phyloP scores from a whole-genome alignment of 1,140 invertebrate genomes.

The Tyrophagus putrescentiae region DNA sequence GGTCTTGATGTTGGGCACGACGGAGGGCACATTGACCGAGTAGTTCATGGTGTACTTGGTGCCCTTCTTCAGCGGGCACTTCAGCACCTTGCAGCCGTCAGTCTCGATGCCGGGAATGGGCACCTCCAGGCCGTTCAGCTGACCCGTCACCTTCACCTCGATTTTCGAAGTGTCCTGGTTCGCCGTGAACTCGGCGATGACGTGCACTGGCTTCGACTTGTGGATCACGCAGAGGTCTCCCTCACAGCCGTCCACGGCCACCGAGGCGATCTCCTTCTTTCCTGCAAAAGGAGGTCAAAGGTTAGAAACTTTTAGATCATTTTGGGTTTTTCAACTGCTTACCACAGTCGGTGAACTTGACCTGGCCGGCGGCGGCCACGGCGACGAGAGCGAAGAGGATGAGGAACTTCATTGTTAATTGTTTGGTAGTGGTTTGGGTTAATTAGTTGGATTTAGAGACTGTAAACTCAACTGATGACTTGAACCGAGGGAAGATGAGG shows the following conservation, averaged over 20 bases:
- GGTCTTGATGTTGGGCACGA: no score
- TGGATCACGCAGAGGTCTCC: not conserved
- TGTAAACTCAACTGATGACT: no score
- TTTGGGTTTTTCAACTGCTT: not conserved
- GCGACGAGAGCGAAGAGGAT: conserved; percentile 2
- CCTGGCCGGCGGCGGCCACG: not conserved
- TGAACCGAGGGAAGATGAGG: no score
- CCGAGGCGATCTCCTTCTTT: not conserved
- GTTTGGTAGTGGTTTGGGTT: no score
- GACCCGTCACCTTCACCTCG: not conserved
- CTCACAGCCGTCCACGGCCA: not conserved
- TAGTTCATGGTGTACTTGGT: no score
- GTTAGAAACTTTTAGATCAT: not conserved
- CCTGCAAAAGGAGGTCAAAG: no score
- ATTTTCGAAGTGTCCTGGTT: not conserved
- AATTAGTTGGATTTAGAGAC: no score
- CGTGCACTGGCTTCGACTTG: not conserved
- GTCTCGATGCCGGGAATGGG: conserved; percentile 4
- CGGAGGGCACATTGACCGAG: no score
- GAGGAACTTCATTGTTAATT: no score
- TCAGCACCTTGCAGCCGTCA: not conserved
- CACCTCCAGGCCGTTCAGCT: conserved; percentile 1
- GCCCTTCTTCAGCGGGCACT: no score
- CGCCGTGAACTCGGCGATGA: not conserved
- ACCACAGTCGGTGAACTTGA: conserved; percentile 13